Percentiles rank a stretch among this genome's conserved stretches.
Conservation (phyloP, 1,140 invertebrate species). For the Cyclina sinensis region DNA sequence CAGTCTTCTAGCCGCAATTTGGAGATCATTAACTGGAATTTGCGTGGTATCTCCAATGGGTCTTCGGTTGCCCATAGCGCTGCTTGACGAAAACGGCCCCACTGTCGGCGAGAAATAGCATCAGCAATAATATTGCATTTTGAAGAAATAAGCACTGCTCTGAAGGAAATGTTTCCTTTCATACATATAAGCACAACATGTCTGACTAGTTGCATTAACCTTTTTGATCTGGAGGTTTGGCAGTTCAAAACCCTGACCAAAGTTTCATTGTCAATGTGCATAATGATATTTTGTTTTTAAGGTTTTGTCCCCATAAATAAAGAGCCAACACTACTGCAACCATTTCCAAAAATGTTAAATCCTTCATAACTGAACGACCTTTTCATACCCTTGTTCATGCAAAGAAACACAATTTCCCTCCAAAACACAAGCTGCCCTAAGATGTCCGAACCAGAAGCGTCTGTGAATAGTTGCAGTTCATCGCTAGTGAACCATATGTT, state of each 20-base stretch:
- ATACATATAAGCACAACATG: too few species aligned
- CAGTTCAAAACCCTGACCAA: background rate
- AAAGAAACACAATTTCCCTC: background rate
- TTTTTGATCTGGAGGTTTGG: slow-evolving; percentile 28
- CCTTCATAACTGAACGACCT: background rate
- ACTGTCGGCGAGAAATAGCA: background rate
- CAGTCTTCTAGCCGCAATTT: slow-evolving; percentile 24
- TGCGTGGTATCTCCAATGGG: slow-evolving; percentile 15
- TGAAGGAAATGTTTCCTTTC: too few species aligned
- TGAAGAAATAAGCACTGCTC: background rate
- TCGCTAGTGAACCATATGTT: background rate
- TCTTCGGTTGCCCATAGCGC: too few species aligned
- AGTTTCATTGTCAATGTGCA: background rate
- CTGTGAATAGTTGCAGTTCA: background rate
- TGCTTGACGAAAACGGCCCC: too few species aligned
- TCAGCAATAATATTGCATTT: background rate
- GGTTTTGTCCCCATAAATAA: background rate
- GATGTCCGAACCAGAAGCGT: too few species aligned
- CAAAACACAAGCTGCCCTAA: background rate
- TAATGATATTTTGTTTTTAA: too few species aligned
- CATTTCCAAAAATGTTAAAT: too few species aligned
- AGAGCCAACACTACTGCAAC: background rate
- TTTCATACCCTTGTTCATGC: background rate
- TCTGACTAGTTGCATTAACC: slow-evolving; percentile 14
- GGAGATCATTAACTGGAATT: slow-evolving; percentile 20